Evolutionary conservation across 2,888 invertebrate species (phyloP).

Genomic region (Pyralis farinalis): DNA sequence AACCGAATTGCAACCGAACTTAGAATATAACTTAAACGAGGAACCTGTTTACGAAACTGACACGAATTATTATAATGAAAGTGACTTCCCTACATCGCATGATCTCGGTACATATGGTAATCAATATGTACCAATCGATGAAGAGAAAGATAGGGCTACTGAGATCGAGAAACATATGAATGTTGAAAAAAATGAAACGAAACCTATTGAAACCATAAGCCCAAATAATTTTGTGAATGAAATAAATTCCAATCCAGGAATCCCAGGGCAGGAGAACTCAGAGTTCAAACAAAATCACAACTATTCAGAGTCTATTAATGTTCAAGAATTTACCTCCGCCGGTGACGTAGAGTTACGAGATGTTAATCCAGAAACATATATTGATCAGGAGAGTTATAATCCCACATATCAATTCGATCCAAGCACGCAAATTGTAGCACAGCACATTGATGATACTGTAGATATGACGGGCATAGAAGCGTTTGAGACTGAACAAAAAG

Average conservation of each 20-base stretch:
- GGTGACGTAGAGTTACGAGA: constrained; percentile 24
- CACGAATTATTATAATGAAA: neutral
- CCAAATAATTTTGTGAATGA: constrained; percentile 19
- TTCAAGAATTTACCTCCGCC: constrained; percentile 28
- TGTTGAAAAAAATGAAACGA: constrained; percentile 21
- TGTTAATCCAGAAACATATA: constrained; percentile 25
- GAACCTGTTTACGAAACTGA: neutral
- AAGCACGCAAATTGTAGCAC: constrained; percentile 5
- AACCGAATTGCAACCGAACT: neutral
- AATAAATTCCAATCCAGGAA: constrained; percentile 18
- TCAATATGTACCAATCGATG: constrained; percentile 14
- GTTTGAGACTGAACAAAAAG: constrained; percentile 48
- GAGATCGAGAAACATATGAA: constrained; percentile 18
- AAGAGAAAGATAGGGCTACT: constrained; percentile 7
- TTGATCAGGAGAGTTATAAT: constrained; percentile 11
- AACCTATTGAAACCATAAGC: constrained; percentile 19
- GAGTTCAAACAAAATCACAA: constrained; percentile 18
- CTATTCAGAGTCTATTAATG: constrained; percentile 27
- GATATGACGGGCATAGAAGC: constrained; percentile 36
- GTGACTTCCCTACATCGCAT: neutral
- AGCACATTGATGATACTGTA: constrained; percentile 14
- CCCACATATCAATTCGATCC: constrained; percentile 14
- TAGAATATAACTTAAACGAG: neutral
- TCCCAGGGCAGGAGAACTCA: constrained; percentile 7
- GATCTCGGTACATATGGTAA: constrained; percentile 1